Conservation (phyloP, 2,888 invertebrate species). For the Osedax frankpressi region DNA sequence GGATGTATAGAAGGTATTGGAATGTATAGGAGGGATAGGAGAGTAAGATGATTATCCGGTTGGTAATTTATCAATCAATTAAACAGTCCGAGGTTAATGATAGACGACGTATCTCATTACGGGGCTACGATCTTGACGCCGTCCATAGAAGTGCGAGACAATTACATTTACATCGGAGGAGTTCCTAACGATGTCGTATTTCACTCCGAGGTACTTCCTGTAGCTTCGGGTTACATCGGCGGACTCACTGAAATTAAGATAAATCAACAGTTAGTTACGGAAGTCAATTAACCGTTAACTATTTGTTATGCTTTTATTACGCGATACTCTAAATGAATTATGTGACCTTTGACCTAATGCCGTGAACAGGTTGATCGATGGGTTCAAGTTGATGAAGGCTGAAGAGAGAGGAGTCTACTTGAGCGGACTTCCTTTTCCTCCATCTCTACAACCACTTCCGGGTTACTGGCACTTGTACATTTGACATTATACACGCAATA, state of each 20-base stretch:
- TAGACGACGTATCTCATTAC: slow-evolving; percentile 25
- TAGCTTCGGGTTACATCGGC: slow-evolving; percentile 21
- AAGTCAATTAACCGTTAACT: too few species aligned
- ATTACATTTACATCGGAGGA: slow-evolving; percentile 26
- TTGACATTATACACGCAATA: too few species aligned
- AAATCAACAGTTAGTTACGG: slow-evolving; percentile 25
- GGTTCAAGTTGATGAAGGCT: neutral
- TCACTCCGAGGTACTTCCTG: slow-evolving; percentile 17
- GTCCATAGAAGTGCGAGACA: slow-evolving; percentile 23
- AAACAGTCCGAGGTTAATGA: slow-evolving; percentile 26
- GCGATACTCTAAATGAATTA: too few species aligned
- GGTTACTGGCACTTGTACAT: neutral
- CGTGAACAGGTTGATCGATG: neutral
- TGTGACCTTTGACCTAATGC: too few species aligned
- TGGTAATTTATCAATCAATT: slow-evolving; percentile 27
- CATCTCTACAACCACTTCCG: neutral
- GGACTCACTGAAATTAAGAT: slow-evolving; percentile 24
- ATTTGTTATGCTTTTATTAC: too few species aligned
- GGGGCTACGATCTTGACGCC: slow-evolving; percentile 27
- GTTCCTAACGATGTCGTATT: slow-evolving; percentile 23
- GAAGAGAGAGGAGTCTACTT: neutral
- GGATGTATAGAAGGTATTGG: too few species aligned
- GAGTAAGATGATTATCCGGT: too few species aligned
- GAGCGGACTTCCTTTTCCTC: neutral
- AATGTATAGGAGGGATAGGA: too few species aligned